Conservation (phyloP, 2,113 vertebrate species). For the Oncorhynchus keta region DNA sequence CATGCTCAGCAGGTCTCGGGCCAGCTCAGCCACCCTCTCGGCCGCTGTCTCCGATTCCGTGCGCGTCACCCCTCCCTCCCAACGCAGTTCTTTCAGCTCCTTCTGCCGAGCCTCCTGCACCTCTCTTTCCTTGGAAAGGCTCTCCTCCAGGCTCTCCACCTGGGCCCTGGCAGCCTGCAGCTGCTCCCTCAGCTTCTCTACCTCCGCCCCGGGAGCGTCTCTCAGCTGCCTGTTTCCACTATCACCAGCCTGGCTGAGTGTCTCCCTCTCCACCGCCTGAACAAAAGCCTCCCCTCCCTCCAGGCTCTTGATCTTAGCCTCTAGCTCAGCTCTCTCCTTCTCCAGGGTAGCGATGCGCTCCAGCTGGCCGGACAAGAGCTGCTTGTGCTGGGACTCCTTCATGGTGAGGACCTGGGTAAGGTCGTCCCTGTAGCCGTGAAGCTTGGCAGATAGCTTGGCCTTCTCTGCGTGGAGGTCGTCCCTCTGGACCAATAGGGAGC, state of each 20-base stretch:
- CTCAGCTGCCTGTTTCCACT: constrained; percentile 57
- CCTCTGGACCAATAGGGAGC: constrained; percentile 78
- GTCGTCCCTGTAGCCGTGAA: constrained; percentile 86
- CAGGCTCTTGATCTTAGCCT: constrained; percentile 49
- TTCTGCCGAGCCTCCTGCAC: constrained; percentile 67
- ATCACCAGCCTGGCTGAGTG: constrained; percentile 76
- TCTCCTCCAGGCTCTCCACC: constrained; percentile 68
- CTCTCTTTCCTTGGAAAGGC: constrained; percentile 73
- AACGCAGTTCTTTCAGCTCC: constrained; percentile 84
- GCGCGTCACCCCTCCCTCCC: constrained; percentile 89
- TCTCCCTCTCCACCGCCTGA: constrained; percentile 77
- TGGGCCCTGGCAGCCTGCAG: constrained; percentile 74
- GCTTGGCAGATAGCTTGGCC: constrained; percentile 86
- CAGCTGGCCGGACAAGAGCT: constrained; percentile 82
- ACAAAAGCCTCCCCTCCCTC: constrained; percentile 18
- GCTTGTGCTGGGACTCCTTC: constrained; percentile 93
- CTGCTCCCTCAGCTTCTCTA: constrained; percentile 73
- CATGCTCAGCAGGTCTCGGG: constrained; percentile 84
- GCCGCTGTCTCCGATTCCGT: constrained; percentile 92
- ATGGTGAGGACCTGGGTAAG: constrained; percentile 88
- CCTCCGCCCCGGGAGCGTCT: constrained; percentile 77
- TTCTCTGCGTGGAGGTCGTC: constrained; percentile 93
- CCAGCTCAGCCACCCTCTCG: constrained; percentile 93
- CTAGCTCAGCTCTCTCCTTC: constrained; percentile 65
- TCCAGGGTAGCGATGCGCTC: constrained; percentile 79